Conservation (phyloP, 2,797 vertebrate species). For the Phoeniculus purpureus region DNA sequence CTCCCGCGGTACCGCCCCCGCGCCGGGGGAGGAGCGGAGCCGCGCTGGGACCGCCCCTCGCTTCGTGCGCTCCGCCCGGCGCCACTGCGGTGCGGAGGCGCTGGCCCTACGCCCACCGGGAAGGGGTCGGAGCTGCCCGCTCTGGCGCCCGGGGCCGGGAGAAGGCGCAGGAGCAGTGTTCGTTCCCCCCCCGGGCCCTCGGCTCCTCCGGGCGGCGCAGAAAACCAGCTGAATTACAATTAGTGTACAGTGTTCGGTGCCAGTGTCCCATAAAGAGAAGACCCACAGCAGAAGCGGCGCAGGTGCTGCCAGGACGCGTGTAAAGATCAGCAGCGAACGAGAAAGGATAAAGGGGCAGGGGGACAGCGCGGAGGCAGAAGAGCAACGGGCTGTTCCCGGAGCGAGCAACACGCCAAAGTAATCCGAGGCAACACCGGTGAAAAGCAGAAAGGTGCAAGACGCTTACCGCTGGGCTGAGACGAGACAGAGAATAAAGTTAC, state of each 20-base stretch:
- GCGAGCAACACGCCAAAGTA: accelerated
- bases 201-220: background rate
- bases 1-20: background rate
- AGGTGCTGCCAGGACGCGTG: background rate
- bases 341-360: background rate
- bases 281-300: accelerated
- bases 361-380: accelerated
- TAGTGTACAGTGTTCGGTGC: background rate
- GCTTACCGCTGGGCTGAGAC: background rate
- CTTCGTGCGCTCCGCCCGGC: background rate
- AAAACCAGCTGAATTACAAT: too few species aligned
- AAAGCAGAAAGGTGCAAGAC: background rate
- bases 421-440: accelerated
- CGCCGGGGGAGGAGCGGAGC: background rate
- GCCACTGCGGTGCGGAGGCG: too few species aligned
- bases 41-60: background rate
- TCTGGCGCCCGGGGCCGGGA: background rate
- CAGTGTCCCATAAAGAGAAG: too few species aligned
- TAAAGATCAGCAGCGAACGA: accelerated
- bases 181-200: too few species aligned
- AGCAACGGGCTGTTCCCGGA: too few species aligned
- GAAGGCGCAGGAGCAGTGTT: accelerated
- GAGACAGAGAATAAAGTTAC: background rate
- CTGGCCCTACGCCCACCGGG: too few species aligned
- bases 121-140: background rate